Percentiles rank a stretch among this genome's conserved stretches.
Conservation (phyloP, 2,888 invertebrate genomes). For the Rosalia funebris region DNA sequence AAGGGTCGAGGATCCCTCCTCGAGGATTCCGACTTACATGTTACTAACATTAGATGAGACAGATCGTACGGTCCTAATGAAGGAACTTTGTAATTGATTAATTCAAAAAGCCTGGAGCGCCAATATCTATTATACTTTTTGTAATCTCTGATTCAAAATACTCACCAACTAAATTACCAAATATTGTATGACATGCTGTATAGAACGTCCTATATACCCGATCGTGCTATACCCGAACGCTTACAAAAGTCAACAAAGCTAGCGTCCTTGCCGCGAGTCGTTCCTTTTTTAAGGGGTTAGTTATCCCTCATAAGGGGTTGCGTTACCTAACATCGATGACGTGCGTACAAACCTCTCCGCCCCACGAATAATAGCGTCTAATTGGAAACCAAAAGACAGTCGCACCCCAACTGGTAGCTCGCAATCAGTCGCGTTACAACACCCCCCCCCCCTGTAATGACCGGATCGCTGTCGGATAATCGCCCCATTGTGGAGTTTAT, state of each 20-base stretch:
- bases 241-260: not conserved
- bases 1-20: no score
- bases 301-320: not conserved
- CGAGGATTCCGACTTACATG: no score
- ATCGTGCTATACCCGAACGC: no score
- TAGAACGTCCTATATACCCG: no score
- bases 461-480: constrained; percentile 35
- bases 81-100: no score
- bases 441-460: constrained; percentile 32
- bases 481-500: constrained; percentile 38
- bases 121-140: no score
- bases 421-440: constrained; percentile 33
- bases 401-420: constrained; percentile 37
- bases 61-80: no score
- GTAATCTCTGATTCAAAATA: no score
- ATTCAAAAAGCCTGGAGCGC: no score
- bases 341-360: constrained; percentile 5
- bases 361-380: constrained; percentile 31
- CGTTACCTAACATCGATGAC: constrained; percentile 1
- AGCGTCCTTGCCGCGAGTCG: not conserved
- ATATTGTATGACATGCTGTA: no score
- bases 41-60: no score
- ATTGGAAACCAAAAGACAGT: constrained; percentile 30
- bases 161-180: no score
- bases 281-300: not conserved